Evolutionary conservation across 2,888 invertebrate genomes (phyloP).

Genomic region (Watsonalla binaria): DNA sequence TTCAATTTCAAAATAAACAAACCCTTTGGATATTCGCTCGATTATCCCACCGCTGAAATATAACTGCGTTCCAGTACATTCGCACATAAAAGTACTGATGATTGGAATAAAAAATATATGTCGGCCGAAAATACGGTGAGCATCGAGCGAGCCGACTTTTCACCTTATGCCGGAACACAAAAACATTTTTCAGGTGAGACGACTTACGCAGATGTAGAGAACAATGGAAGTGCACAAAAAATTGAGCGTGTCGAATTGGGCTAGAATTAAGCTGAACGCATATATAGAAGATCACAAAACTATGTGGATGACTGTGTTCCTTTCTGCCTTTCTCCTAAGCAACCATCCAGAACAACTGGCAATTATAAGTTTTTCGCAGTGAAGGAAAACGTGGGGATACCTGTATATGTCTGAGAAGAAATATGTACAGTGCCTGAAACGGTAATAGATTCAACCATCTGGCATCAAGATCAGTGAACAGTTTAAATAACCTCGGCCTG

Average conservation of each 20-base stretch:
- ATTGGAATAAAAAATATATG: constrained; percentile 25
- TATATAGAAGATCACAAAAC: too few relatives aligned
- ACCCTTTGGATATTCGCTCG: background rate
- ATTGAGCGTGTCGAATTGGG: background rate
- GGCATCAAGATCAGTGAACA: too few relatives aligned
- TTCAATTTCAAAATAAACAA: background rate
- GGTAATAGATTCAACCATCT: background rate
- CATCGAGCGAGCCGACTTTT: constrained; percentile 51
- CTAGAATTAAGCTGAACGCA: background rate
- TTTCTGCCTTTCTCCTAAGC: too few relatives aligned
- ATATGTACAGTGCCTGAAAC: background rate
- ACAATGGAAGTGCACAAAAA: background rate
- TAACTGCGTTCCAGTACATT: background rate
- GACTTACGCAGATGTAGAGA: background rate
- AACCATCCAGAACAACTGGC: too few relatives aligned
- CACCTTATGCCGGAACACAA: constrained; percentile 36
- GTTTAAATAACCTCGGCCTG: too few relatives aligned
- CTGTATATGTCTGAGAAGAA: too few relatives aligned
- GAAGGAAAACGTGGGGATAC: too few relatives aligned
- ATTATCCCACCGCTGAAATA: background rate
- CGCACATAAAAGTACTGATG: constrained; percentile 1
- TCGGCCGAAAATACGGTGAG: constrained; percentile 31
- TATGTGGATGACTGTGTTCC: too few relatives aligned
- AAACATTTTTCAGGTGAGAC: constrained; percentile 1
- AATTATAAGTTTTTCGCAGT: too few relatives aligned